Evolutionary conservation across 2,797 vertebrate species (phyloP).

Genomic region (Bryconaethiops microstoma): DNA sequence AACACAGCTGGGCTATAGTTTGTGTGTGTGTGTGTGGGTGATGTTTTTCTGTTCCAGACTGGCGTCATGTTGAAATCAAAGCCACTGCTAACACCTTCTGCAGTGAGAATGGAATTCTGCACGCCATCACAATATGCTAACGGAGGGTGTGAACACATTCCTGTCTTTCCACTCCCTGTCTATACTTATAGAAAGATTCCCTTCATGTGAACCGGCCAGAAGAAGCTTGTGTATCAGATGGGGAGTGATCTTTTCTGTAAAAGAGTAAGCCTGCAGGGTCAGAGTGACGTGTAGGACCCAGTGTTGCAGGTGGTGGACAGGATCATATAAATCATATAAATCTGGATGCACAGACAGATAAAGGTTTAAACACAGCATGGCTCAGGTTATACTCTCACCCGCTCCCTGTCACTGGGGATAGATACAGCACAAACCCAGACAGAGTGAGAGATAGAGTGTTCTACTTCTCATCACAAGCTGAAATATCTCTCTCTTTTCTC

Average conservation of each 20-base stretch:
- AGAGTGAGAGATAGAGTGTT: conserved; percentile 15
- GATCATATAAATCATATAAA: conserved; percentile 33
- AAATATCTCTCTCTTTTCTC: conserved; percentile 3
- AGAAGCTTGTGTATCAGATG: conserved; percentile 12
- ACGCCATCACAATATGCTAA: conserved; percentile 49
- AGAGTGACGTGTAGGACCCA: background rate
- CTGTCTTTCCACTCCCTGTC: conserved; percentile 16
- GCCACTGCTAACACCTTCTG: conserved; percentile 37
- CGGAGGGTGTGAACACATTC: conserved; percentile 38
- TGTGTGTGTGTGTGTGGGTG: background rate
- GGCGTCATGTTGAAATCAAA: conserved; percentile 36
- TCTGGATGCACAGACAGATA: conserved; percentile 35
- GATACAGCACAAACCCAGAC: conserved; percentile 33
- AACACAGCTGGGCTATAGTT: background rate
- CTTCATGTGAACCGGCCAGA: background rate
- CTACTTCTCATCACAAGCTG: conserved; percentile 19
- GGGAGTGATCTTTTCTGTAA: background rate
- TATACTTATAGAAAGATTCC: conserved; percentile 2
- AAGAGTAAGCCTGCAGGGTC: conserved; percentile 11
- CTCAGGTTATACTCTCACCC: conserved; percentile 12
- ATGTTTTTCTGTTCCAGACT: background rate
- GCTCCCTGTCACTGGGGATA: conserved; percentile 24
- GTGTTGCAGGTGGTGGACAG: conserved; percentile 19
- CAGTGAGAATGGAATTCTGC: conserved; percentile 53
- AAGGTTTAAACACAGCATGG: conserved; percentile 27